phyloP scores from a whole-genome alignment of 2,888 invertebrate genomes.

The Orthosia gracilis region DNA sequence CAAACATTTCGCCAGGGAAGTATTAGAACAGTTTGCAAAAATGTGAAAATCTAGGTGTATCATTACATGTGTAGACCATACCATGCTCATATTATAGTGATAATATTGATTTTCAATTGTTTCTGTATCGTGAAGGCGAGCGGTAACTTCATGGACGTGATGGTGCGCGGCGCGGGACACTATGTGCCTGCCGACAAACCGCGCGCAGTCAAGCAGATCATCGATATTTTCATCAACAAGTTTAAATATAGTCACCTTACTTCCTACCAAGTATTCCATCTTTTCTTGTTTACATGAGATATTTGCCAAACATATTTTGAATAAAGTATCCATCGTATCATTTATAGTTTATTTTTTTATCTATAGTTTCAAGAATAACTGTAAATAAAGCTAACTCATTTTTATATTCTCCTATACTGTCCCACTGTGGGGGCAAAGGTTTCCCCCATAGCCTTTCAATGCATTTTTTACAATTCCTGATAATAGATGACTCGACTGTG shows the following conservation, averaged over 20 bases:
- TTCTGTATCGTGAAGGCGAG: slow-evolving; percentile 42
- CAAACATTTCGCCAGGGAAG: neutral
- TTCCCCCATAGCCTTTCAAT: too few species aligned
- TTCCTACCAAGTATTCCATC: neutral
- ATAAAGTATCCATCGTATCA: too few species aligned
- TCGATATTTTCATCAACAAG: slow-evolving; percentile 55
- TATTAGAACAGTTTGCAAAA: neutral
- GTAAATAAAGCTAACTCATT: too few species aligned
- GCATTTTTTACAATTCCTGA: too few species aligned
- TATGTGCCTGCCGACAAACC: slow-evolving; percentile 87
- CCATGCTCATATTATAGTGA: neutral
- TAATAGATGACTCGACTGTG: too few species aligned
- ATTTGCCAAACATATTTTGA: neutral
- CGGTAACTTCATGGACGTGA: slow-evolving; percentile 80
- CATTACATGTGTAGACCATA: neutral
- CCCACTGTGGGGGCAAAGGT: too few species aligned
- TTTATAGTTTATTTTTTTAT: too few species aligned
- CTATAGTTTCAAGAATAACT: too few species aligned
- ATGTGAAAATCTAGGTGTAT: too few species aligned
- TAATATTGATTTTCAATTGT: neutral
- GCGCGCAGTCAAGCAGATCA: slow-evolving; percentile 74
- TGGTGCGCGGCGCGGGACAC: slow-evolving; percentile 90
- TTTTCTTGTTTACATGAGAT: neutral
- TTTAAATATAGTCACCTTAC: slow-evolving; percentile 36
- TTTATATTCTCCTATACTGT: too few species aligned